A percentile compares a stretch with the other conserved stretches of the same genome.
Conservation (phyloP, 2,797 vertebrate genomes). For the Oceanodroma leucorhoa region DNA sequence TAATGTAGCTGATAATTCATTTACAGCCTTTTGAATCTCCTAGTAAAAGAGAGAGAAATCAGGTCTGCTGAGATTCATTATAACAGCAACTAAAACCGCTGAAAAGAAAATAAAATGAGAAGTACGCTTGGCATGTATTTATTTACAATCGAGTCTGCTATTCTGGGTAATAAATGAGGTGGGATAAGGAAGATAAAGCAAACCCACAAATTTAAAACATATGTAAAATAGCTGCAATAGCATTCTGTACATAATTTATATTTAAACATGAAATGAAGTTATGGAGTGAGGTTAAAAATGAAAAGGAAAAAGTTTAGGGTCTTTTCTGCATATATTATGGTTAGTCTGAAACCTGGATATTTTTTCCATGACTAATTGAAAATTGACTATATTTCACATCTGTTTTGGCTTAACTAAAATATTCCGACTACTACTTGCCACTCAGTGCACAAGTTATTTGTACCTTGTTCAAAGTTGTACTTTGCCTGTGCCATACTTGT, state of each 20-base stretch:
- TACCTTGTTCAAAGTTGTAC: background rate
- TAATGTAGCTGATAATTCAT: background rate
- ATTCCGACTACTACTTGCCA: background rate
- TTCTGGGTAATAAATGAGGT: conserved; percentile 5
- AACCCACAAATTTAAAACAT: background rate
- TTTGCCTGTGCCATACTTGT: background rate
- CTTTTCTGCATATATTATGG: background rate
- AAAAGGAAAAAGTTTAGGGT: background rate
- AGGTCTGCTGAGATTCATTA: background rate
- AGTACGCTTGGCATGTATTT: background rate
- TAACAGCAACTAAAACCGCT: background rate
- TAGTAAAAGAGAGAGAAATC: background rate
- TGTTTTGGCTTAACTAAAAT: conserved; percentile 7
- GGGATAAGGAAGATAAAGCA: background rate
- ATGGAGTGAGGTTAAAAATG: background rate
- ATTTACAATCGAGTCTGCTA: background rate
- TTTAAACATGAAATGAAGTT: background rate
- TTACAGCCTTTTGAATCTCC: background rate
- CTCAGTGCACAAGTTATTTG: background rate
- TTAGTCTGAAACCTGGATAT: background rate
- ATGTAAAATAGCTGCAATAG: background rate
- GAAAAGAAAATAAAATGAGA: background rate
- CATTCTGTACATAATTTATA: background rate
- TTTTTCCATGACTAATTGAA: conserved; percentile 16
- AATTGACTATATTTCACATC: background rate